phyloP scores from a whole-genome alignment of 2,797 vertebrate species.

The Mareca strepera region DNA sequence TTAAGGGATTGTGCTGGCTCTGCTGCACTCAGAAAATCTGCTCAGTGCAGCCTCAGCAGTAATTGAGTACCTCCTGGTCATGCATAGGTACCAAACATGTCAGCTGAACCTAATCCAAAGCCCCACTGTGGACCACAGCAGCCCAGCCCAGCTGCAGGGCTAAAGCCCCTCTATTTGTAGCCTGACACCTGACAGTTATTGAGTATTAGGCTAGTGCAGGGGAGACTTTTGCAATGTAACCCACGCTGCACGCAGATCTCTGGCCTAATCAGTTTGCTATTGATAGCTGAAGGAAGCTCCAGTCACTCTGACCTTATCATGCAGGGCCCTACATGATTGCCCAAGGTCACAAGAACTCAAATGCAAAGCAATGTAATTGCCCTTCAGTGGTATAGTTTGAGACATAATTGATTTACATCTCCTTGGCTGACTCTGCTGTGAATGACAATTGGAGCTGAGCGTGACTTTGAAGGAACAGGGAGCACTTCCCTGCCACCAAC shows the following conservation, averaged over 20 bases:
- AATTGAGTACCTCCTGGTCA: background rate
- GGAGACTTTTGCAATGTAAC: background rate
- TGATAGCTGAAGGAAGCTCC: background rate
- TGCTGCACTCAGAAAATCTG: background rate
- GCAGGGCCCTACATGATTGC: background rate
- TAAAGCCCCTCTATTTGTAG: background rate
- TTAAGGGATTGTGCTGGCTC: background rate
- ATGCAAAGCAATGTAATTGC: background rate
- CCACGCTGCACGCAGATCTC: background rate
- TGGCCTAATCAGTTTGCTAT: background rate
- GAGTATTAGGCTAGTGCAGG: background rate
- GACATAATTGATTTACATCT: background rate
- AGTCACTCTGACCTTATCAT: background rate
- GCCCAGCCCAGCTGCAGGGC: background rate
- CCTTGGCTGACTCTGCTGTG: background rate
- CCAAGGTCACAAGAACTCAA: constrained; percentile 1
- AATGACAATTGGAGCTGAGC: background rate
- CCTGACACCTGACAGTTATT: background rate
- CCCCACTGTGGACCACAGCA: background rate
- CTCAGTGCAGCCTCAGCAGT: background rate
- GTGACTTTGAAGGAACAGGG: background rate
- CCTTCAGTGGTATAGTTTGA: background rate
- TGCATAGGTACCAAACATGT: background rate
- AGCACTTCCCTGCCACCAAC: background rate
- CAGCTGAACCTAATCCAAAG: background rate